These are phyloP conservation scores for Cheiracanthium punctorium DNA, from an alignment of 2,888 invertebrate species.

Conservation along the genomic window DNA sequence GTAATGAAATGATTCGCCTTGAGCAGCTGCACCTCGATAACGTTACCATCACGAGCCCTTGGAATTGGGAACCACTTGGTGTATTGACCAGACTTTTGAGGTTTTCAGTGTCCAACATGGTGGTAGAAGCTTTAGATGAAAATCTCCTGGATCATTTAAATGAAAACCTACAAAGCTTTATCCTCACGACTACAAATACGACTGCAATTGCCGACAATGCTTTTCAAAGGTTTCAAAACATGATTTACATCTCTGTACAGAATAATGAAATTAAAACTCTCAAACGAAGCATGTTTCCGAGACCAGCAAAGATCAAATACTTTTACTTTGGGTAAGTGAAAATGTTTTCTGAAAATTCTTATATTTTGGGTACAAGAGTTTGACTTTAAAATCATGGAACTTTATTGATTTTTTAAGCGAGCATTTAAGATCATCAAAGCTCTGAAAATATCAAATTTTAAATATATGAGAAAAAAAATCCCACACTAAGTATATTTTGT, in stretches of 20 bases:
- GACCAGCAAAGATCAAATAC: conserved; percentile 43
- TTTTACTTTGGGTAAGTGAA: conserved; percentile 49
- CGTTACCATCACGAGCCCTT: conserved; percentile 14
- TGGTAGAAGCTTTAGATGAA: conserved; percentile 19
- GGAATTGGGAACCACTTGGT: conserved; percentile 39
- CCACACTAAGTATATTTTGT: too few species aligned
- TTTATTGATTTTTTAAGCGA: background rate
- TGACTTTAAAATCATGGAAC: too few species aligned
- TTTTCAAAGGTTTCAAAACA: conserved; percentile 24
- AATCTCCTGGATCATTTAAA: conserved; percentile 28
- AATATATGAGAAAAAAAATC: too few species aligned
- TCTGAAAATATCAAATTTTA: background rate
- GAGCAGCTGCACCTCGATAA: conserved; percentile 39
- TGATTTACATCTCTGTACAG: conserved; percentile 45
- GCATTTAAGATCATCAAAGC: background rate
- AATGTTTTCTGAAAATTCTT: too few species aligned
- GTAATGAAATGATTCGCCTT: conserved; percentile 34
- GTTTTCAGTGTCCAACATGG: conserved; percentile 45
- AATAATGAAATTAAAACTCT: conserved; percentile 29
- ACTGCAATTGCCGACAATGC: conserved; percentile 19
- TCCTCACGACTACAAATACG: conserved; percentile 31
- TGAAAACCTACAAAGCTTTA: conserved; percentile 26
- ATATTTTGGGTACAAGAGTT: too few species aligned
- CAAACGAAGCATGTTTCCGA: conserved; percentile 52
- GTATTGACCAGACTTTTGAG: conserved; percentile 18